These are phyloP conservation scores for Chrysogorgia sp. DNA, from an alignment of 92 coral and sea anemone species.

Conservation along the genomic window DNA sequence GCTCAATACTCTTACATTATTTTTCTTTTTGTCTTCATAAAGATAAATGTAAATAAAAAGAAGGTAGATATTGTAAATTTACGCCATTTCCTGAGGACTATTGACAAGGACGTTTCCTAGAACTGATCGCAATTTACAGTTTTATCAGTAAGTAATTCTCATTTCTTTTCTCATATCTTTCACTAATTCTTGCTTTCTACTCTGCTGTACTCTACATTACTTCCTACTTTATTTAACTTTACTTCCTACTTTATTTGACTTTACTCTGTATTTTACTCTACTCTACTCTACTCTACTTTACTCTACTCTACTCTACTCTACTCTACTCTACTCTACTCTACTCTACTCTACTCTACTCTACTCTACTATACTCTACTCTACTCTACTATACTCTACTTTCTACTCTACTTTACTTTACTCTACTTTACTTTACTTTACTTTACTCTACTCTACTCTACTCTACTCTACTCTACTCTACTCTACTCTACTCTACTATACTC, in stretches of 20 bases:
- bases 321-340: too few relatives aligned
- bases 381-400: too few relatives aligned
- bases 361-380: too few relatives aligned
- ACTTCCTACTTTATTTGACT: too few relatives aligned
- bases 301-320: too few relatives aligned
- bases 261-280: too few relatives aligned
- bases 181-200: too few relatives aligned
- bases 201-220: too few relatives aligned
- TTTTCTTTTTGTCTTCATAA: background rate
- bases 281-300: background rate
- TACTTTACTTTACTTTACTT: background rate
- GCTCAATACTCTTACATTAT: too few relatives aligned
- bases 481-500: background rate
- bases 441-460: background rate
- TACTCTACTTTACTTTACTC: background rate
- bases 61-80: constrained; percentile 63
- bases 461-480: background rate
- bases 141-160: constrained; percentile 64
- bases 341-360: too few relatives aligned
- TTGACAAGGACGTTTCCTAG: constrained; percentile 99
- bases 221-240: too few relatives aligned
- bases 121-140: constrained; percentile 83
- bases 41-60: constrained; percentile 85
- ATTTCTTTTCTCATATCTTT: too few relatives aligned
- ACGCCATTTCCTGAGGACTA: constrained; percentile 63